phyloP scores from a whole-genome alignment of 1,140 invertebrate genomes.

The Lepidurus apus region DNA sequence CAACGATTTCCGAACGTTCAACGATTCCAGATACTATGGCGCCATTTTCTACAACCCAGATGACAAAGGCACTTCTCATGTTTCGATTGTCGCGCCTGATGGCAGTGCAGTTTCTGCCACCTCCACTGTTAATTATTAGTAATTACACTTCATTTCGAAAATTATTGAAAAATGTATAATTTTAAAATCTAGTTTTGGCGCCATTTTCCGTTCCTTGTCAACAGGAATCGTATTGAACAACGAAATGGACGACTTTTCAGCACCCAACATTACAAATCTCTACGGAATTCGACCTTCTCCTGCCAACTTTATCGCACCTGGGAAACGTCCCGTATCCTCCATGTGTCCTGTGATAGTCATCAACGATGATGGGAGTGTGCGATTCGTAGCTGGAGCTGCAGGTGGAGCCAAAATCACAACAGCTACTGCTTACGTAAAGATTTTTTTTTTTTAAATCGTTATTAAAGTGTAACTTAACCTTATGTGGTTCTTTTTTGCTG shows the following conservation, averaged over 20 bases:
- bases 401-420: conserved; percentile 88
- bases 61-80: conserved; percentile 86
- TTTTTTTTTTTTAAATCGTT: not conserved
- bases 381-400: conserved; percentile 78
- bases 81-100: conserved; percentile 74
- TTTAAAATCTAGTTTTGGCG: conserved; percentile 62
- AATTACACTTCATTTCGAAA: conserved; percentile 51
- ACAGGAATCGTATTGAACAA: conserved; percentile 92
- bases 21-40: conserved; percentile 63
- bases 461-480: not conserved
- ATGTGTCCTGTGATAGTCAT: conserved; percentile 82
- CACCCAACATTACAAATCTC: conserved; percentile 65
- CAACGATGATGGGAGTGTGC: conserved; percentile 60
- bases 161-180: conserved; percentile 10
- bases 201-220: conserved; percentile 62
- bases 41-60: conserved; percentile 52
- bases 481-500: too few species aligned
- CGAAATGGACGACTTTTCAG: conserved; percentile 93
- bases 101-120: conserved; percentile 92
- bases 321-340: conserved; percentile 82
- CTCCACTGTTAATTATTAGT: conserved; percentile 87
- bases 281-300: conserved; percentile 67
- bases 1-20: conserved; percentile 60
- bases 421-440: conserved; percentile 41
- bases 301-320: conserved; percentile 66